Conservation (phyloP, 2,797 vertebrate genomes). For the Sebastes elongatus region DNA sequence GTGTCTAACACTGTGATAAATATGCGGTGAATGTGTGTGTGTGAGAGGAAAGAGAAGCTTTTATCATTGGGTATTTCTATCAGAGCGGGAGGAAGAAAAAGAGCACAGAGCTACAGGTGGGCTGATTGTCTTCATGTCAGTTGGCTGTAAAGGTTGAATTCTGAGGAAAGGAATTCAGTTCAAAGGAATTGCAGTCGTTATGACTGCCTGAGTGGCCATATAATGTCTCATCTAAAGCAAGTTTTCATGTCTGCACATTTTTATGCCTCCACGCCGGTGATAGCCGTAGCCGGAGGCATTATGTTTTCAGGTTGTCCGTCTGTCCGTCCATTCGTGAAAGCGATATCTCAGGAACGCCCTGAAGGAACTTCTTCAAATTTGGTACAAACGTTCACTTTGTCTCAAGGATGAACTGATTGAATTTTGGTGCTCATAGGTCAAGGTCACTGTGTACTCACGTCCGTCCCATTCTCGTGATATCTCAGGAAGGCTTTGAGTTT, state of each 20-base stretch:
- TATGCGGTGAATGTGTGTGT: background rate
- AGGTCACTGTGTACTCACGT: too few relatives aligned
- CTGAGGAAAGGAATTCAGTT: too few relatives aligned
- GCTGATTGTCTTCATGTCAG: constrained; percentile 2
- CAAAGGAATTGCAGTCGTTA: constrained; percentile 13
- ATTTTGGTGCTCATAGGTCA: too few relatives aligned
- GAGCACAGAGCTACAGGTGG: background rate
- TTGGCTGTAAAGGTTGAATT: constrained; percentile 15
- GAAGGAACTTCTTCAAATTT: background rate
- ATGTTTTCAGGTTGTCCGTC: background rate
- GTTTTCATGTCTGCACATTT: background rate
- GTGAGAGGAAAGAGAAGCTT: background rate
- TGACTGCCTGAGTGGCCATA: background rate
- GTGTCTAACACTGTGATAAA: background rate
- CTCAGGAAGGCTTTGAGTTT: too few relatives aligned
- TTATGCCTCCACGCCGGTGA: background rate
- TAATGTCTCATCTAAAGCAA: background rate
- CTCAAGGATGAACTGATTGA: too few relatives aligned
- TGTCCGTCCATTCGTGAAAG: too few relatives aligned
- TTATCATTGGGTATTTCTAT: background rate
- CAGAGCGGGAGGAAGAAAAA: background rate
- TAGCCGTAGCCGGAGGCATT: background rate
- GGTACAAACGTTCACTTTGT: background rate
- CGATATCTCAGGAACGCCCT: too few relatives aligned
- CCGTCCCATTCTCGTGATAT: too few relatives aligned